These are phyloP conservation scores for Amblyornis subalaris DNA, from an alignment of 2,113 vertebrate species.

Conservation along the genomic window DNA sequence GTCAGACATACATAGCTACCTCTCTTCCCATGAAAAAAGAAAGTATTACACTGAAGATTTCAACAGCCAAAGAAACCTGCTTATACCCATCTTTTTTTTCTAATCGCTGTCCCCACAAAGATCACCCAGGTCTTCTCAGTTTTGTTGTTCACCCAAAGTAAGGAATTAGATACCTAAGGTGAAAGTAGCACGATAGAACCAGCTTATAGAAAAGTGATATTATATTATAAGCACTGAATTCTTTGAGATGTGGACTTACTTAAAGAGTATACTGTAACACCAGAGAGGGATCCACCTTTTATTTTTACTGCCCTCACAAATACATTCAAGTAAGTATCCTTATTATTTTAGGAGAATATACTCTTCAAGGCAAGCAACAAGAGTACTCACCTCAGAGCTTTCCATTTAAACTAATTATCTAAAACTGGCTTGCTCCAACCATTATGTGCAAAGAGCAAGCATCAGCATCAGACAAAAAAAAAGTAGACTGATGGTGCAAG, in stretches of 20 bases:
- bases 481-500: neutral
- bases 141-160: constrained; percentile 31
- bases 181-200: constrained; percentile 17
- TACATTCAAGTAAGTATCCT: constrained; percentile 35
- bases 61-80: constrained; percentile 28
- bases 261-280: constrained; percentile 1
- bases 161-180: neutral
- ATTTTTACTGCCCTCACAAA: constrained; percentile 54
- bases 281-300: neutral
- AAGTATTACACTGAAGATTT: neutral
- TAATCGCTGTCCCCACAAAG: constrained; percentile 32
- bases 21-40: constrained; percentile 46
- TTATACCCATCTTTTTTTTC: constrained; percentile 20
- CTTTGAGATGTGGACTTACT: constrained; percentile 49
- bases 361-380: constrained; percentile 61
- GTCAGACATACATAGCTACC: constrained; percentile 4
- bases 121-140: constrained; percentile 8
- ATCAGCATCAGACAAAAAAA: neutral
- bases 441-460: constrained; percentile 43
- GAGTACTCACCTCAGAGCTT: constrained; percentile 19
- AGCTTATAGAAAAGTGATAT: neutral
- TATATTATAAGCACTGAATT: neutral
- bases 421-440: constrained; percentile 48
- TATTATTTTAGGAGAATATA: constrained; percentile 31
- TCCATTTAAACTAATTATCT: constrained; percentile 35